These are phyloP conservation scores for Agraylea sexmaculata DNA, from an alignment of 1,140 invertebrate species.

Conservation along the genomic window DNA sequence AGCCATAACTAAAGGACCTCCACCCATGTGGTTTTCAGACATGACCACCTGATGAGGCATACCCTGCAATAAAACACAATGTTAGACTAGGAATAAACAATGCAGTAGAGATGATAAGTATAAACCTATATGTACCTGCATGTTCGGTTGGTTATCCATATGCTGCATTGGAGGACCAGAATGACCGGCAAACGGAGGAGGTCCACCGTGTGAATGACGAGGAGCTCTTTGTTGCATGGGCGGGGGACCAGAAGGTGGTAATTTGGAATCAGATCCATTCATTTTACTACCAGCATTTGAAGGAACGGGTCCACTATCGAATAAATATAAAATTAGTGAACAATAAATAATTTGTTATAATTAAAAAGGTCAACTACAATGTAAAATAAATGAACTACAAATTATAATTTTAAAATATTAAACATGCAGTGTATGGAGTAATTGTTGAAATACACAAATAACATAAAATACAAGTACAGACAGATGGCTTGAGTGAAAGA, in stretches of 20 bases:
- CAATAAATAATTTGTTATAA: background rate
- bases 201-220: slow-evolving; percentile 29
- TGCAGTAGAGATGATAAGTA: too few species aligned
- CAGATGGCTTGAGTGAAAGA: too few species aligned
- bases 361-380: background rate
- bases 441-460: background rate
- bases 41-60: slow-evolving; percentile 9
- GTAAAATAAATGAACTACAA: background rate
- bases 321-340: slow-evolving; percentile 1
- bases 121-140: background rate
- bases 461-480: too few species aligned
- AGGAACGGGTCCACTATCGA: too few species aligned
- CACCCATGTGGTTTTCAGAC: background rate
- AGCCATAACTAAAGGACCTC: too few species aligned
- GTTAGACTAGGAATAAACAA: too few species aligned
- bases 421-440: background rate
- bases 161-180: slow-evolving; percentile 6
- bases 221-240: slow-evolving; percentile 21
- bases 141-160: slow-evolving; percentile 2
- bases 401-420: slow-evolving; percentile 1
- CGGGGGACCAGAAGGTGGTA: slow-evolving; percentile 24
- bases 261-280: slow-evolving; percentile 31
- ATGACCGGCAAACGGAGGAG: slow-evolving; percentile 13
- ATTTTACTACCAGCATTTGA: slow-evolving; percentile 25
- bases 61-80: slow-evolving; percentile 2